Evolutionary conservation across 2,113 vertebrate species (phyloP).

Genomic region (Antechinus stuartii): DNA sequence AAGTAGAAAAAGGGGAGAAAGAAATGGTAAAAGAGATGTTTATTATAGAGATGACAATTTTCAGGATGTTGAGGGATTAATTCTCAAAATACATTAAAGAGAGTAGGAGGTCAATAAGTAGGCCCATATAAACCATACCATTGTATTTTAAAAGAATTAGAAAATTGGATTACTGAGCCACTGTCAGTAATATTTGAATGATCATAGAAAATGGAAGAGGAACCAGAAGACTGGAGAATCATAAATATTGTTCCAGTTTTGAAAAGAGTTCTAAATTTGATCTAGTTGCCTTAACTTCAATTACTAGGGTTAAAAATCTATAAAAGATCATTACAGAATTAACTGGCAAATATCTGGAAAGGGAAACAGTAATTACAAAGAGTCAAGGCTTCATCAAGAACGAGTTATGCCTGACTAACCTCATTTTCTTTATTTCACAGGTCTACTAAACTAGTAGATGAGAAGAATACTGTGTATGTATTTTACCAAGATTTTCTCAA

Average conservation of each 20-base stretch:
- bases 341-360: not conserved
- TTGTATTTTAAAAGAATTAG: not conserved
- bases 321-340: not conserved
- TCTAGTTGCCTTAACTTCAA: not conserved
- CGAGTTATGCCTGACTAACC: not conserved
- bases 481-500: not conserved
- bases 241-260: not conserved
- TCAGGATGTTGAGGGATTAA: not conserved
- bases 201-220: not conserved
- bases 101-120: not conserved
- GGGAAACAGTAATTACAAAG: not conserved
- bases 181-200: not conserved
- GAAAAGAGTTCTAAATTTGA: not conserved
- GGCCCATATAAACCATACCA: not conserved
- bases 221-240: not conserved
- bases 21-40: not conserved
- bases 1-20: not conserved
- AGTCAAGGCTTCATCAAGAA: not conserved
- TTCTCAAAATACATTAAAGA: not conserved
- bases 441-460: not conserved
- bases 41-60: not conserved
- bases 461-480: not conserved
- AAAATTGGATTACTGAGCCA: not conserved
- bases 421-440: not conserved
- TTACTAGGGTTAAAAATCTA: not conserved